Percentiles rank a stretch among this genome's conserved stretches.
Evolutionary conservation across 2,113 vertebrate species (phyloP).

Genomic region (Callipepla californica): DNA sequence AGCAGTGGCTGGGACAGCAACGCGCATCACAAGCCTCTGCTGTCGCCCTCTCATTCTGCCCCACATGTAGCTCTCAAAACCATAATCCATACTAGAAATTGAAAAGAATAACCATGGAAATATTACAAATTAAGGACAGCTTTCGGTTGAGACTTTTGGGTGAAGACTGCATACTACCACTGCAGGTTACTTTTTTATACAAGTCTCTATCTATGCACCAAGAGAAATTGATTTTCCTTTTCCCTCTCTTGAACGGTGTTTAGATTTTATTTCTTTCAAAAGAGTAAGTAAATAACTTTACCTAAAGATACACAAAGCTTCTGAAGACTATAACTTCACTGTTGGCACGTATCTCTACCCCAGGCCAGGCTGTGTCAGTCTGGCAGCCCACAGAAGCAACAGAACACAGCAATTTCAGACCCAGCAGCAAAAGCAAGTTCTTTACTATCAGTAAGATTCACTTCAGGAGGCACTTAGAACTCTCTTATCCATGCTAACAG

Average conservation of each 20-base stretch:
- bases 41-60: neutral
- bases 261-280: neutral
- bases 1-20: neutral
- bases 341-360: neutral
- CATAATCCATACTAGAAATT: neutral
- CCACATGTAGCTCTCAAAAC: rapidly evolving
- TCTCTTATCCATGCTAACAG: neutral
- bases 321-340: neutral
- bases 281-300: neutral
- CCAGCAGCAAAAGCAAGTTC: neutral
- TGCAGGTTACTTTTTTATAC: neutral
- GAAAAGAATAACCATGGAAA: neutral
- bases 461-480: neutral
- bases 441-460: neutral
- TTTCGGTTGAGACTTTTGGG: neutral
- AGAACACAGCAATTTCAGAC: neutral
- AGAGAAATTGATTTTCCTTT: neutral
- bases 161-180: neutral
- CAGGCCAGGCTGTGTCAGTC: neutral
- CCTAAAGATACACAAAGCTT: neutral
- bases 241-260: neutral
- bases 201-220: neutral
- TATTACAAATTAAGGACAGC: neutral
- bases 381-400: neutral
- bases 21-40: neutral